Percentiles rank a stretch among this genome's conserved stretches.
phyloP scores from a whole-genome alignment of 2,797 vertebrate genomes.

The Peromyscus nudipes region DNA sequence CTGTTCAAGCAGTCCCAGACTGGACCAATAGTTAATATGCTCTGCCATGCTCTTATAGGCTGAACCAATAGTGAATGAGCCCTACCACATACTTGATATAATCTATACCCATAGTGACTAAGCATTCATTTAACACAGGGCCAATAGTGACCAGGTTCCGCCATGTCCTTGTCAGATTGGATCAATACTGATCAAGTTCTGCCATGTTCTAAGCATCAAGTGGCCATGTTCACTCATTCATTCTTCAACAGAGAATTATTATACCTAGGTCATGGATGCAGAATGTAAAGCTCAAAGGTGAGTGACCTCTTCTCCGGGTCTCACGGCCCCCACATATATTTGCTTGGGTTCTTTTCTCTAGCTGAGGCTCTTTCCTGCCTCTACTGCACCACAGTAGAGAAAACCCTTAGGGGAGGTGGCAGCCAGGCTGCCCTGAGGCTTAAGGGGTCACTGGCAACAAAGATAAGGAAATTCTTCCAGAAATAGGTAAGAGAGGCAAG shows the following conservation, averaged over 20 bases:
- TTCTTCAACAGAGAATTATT: neutral
- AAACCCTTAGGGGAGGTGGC: neutral
- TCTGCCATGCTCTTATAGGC: neutral
- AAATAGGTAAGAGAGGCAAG: neutral
- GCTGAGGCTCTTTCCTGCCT: neutral
- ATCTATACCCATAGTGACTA: accelerated
- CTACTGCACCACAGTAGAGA: neutral
- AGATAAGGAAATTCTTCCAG: neutral
- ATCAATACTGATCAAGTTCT: accelerated
- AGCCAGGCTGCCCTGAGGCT: neutral
- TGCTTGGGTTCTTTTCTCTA: neutral
- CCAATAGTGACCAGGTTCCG: accelerated
- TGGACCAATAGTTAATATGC: neutral
- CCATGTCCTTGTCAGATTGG: too few relatives aligned
- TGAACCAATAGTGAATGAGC: accelerated
- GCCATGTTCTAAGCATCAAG: neutral
- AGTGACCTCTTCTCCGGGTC: neutral
- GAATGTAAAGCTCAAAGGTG: neutral
- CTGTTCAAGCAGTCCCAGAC: neutral
- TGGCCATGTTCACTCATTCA: neutral
- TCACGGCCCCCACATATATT: neutral
- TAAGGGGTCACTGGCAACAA: neutral
- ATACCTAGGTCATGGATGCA: neutral
- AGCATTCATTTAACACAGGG: neutral
- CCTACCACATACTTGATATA: too few relatives aligned